Base-by-base conservation (phyloP, 2,888 invertebrate species). In the Cosmia pyralina region DNA sequence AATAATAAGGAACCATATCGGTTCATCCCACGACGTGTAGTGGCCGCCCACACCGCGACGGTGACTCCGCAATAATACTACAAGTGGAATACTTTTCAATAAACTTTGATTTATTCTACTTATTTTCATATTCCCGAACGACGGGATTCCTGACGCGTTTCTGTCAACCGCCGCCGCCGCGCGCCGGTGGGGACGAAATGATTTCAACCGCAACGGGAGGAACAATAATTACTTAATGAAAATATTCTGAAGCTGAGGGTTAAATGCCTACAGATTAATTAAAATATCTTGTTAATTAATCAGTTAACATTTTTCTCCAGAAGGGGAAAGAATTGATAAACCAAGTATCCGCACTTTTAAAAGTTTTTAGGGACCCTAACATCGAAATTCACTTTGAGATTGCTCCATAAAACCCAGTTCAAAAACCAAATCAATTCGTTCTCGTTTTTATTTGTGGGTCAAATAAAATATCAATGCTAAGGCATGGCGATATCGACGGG, bases 1-100 rank as follows among this genome's bases (percentile, higher is more conserved):
- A 90, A 90, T 90, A 90, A 89, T 87, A 90, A 76, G 87, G 88
- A 90, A 87, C 87, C 85, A 88, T 85, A 79, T 87, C 81, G 84
- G 90, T 84, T 85, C 92, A 79, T 89, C 93, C 93, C 93, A 92
- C 91, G 85, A 83, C 89, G 73, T 92, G 92, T 91, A 80, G 69
- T 64, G 63, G 87, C 88, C 93, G 90, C 92, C 92, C 91, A 92
- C 92, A 85, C 85, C 79, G 83, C 75, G 65, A 83, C 84, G 86
- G 89, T 94, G 93, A 94, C 93, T 84, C 86, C 85, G 92, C 93
- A 91, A 90, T 89, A 90, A 89, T 88, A 83, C 88, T 85, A 88
- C 88, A 88, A 89, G 86, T 89, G 86, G 91, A 92, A 92, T 91
- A 90, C 90, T 90, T 91, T 88, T 86, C 90, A 90, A 92, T 92